Base-by-base conservation (phyloP, 2,113 vertebrate species). In the Isichthys henryi region DNA sequence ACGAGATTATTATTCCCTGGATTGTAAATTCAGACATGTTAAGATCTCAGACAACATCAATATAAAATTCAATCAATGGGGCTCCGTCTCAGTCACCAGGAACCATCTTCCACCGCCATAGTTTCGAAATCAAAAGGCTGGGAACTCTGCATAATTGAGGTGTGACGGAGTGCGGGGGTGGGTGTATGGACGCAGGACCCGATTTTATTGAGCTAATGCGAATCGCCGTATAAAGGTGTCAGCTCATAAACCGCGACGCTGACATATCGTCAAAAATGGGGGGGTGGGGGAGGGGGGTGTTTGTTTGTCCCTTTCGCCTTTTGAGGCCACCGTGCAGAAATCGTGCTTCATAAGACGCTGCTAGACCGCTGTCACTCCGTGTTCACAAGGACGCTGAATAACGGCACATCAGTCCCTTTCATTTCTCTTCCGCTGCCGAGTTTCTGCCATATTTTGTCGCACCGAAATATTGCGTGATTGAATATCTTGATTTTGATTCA, bases 11-110 rank as follows among this genome's bases (percentile, higher is more conserved):
- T 96, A 96, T 95, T 95, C 95, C 92, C 91, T 6, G 87, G 94
- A 95, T 95, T 94, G 94, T 96, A 96, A 96, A 96, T 96, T 96
- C 93, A 94, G 94, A 93, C 94, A 95, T 95, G 95, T 94, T 95
- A 96, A 96, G 95, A 96, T 96, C 95, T 93, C 94, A 91, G 93
- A 95, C 95, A 95, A 93, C 95, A 95, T 93, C 94, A 93, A 96
- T 95, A 95, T 95, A 95, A 96, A 95, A 96, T 95, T 94, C 95
- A 96, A 96, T 96, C 95, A 96, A 95, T 96, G 95, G 93, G 92
- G 90, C 92, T 92, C 91, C 92, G 91, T 91, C 87, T 92, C 88
- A 87, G 90, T 92, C 89, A 80, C 88, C 66, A 89, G 90, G 45
- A 91, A 21, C 91, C 91, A 89, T 92, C 89, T 91, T 82, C 89